phyloP scores from a whole-genome alignment of 30 jellyfish, hydroid and myxozoan species.

The Haliclystus octoradiatus region DNA sequence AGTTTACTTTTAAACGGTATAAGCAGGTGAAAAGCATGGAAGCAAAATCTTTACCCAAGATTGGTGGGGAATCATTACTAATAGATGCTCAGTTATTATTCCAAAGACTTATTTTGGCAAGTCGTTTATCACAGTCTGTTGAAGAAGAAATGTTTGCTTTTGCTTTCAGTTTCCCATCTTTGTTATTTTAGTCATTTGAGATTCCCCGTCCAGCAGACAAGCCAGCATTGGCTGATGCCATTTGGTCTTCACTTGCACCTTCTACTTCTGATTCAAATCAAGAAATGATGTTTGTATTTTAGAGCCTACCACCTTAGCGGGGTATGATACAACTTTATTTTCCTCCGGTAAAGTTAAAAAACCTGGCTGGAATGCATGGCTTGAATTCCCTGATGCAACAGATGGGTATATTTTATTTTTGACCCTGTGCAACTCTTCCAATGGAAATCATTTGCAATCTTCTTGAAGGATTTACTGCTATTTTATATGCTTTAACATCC shows the following conservation, averaged over 20 bases:
- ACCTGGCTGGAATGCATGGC: no score
- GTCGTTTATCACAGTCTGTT: not conserved
- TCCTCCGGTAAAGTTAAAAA: no score
- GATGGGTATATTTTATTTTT: no score
- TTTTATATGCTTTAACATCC: no score
- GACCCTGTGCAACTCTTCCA: no score
- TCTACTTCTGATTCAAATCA: no score
- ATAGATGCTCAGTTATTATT: constrained; percentile 25
- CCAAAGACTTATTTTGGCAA: constrained; percentile 14
- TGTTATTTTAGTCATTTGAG: constrained; percentile 8
- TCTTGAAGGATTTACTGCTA: no score
- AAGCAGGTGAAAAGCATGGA: constrained; percentile 13
- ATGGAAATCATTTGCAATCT: no score
- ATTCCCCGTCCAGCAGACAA: constrained; percentile 17
- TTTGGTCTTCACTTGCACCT: constrained; percentile 12
- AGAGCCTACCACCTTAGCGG: no score
- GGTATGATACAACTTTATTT: no score
- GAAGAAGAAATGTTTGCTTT: not conserved
- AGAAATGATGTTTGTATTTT: no score
- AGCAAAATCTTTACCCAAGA: constrained; percentile 4
- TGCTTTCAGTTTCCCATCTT: constrained; percentile 20
- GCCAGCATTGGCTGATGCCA: constrained; percentile 21
- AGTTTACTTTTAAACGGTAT: constrained; percentile 12
- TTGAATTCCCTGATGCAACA: no score
- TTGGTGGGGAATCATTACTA: constrained; percentile 26